These are phyloP conservation scores for Epicauta chinensis DNA, from an alignment of 1,140 invertebrate genomes.

Conservation along the genomic window DNA sequence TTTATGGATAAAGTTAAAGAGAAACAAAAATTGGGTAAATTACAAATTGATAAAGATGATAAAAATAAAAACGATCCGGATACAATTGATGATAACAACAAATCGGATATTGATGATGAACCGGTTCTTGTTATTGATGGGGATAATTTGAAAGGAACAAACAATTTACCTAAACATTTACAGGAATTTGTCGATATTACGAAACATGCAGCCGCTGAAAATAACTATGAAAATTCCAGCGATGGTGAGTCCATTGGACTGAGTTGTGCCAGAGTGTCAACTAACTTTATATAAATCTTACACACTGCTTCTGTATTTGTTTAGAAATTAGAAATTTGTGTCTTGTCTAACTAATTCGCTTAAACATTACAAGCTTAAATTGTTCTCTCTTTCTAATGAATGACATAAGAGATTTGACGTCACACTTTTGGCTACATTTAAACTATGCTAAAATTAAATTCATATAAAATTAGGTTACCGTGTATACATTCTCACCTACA, in stretches of 20 bases:
- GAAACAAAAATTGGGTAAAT: slow-evolving; percentile 37
- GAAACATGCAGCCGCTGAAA: slow-evolving; percentile 25
- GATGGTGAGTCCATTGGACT: slow-evolving; percentile 42
- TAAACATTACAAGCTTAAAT: too few species aligned
- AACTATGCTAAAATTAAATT: too few species aligned
- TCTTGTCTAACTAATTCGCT: too few species aligned
- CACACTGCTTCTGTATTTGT: too few species aligned
- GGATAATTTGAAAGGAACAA: slow-evolving; percentile 50
- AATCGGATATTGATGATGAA: slow-evolving; percentile 29
- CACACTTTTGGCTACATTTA: too few species aligned
- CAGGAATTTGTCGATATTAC: slow-evolving; percentile 64
- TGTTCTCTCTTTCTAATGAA: too few species aligned
- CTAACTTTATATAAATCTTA: too few species aligned
- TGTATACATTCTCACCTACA: too few species aligned
- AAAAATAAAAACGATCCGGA: slow-evolving; percentile 47
- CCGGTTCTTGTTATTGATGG: slow-evolving; percentile 56
- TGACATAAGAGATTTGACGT: too few species aligned
- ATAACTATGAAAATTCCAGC: slow-evolving; percentile 39
- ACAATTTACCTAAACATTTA: slow-evolving; percentile 62
- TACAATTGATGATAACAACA: slow-evolving; percentile 40
- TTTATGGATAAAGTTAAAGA: slow-evolving; percentile 64
- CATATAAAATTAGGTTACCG: too few species aligned
- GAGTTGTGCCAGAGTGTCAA: too few species aligned
- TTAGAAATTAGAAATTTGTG: too few species aligned
- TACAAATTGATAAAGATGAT: slow-evolving; percentile 23